Evolutionary conservation across 1,140 invertebrate species (phyloP), one percentile per base, ranked within the genome.

Genomic region (Listronotus bonariensis): DNA sequence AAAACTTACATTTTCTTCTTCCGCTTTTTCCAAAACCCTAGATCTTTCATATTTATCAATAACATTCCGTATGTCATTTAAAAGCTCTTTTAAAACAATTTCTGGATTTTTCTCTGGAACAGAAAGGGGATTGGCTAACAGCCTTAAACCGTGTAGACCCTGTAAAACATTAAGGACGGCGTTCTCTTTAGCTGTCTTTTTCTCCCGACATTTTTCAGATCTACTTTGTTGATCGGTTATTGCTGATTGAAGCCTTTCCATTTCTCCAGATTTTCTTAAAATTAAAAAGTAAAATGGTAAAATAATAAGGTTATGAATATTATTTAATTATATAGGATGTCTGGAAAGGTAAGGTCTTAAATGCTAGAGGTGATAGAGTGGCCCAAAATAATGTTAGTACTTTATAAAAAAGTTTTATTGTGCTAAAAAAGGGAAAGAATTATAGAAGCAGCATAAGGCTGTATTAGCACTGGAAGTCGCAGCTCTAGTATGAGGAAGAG

Each of bases 251-350:
- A 70, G 69, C 11, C 56, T 41, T 45, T 74, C 68, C 57, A 72
- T 68, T 61, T 72, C 67, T 9, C 52, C 53, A 12, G 68, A 65
- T 60, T 74, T 74, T 43, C 72, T 72, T 17, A 26, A 26, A 26
- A 26, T 26, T 26, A 26, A 26, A 26, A 26, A 26, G 20, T 26
- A 26, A 26, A 26, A 26, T 26, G 5, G 5, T 26, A 26, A 26
- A 26, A 26, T 1, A 5, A 26, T 26, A 26, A 26, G 2, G 20
- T 5, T 3, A 26, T 3, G 5, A 1, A 26, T 26, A 26, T 26
- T 26, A 26, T 26, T 26, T 26, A 26, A 1, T 5, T 26, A 26
- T 3, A 26, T 5, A 26, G n/a, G n/a, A n/a, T n/a, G n/a, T n/a
- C n/a, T n/a, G n/a, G n/a, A n/a, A n/a, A n/a, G n/a, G n/a, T n/a